Base-by-base conservation (phyloP, 2,888 invertebrate genomes). In the Himalopsyche kuldschensis region DNA sequence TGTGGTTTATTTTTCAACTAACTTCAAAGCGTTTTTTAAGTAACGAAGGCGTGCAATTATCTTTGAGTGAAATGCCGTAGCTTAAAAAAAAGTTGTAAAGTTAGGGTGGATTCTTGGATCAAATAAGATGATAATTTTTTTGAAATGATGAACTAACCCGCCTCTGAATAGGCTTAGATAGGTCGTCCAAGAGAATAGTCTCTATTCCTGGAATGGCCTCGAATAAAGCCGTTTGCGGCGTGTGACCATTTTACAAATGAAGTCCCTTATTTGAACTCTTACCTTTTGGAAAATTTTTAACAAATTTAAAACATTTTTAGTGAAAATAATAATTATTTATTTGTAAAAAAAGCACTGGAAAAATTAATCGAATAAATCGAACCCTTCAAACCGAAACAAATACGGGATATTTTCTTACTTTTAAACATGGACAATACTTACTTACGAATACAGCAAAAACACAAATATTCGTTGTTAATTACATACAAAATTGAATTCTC, bases 201-300 rank as follows among this genome's bases (percentile, higher is more conserved):
- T 24, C 69, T 69, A 69, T 27, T 69, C 27, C 27, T 69, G 69
- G 69, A 69, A 69, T 69, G 69, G 69, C 30, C 69, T 69, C 24
- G 27, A 69, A 69, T 69, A 69, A 69, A 69, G 69, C 69, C 69
- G 27, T 69, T 69, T 69, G 69, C 69, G 30, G 69, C 69, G 15
- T 69, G 69, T 69, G 69, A 69, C 69, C 69, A 69, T 69, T 69
- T 69, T 69, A 69, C 69, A 69, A 69, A 69, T 69, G 69, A 69
- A 27, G 69, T 69, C 69, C 27, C 27, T 11, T 5, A 15, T 69
- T 69, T 69, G n/a, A 55, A 10, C 55, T 20, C 24, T 3, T 20
- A 4, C 3, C 55, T 55, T 55, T 1, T 5, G 20, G 24, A 20
- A 55, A n/a, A 8, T 1, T n/a, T n/a, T n/a, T n/a, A n/a, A n/a